Percentiles rank a stretch among this genome's conserved stretches.
phyloP scores from a whole-genome alignment of 2,888 invertebrate species.

The Drosophila fulvimacula region DNA sequence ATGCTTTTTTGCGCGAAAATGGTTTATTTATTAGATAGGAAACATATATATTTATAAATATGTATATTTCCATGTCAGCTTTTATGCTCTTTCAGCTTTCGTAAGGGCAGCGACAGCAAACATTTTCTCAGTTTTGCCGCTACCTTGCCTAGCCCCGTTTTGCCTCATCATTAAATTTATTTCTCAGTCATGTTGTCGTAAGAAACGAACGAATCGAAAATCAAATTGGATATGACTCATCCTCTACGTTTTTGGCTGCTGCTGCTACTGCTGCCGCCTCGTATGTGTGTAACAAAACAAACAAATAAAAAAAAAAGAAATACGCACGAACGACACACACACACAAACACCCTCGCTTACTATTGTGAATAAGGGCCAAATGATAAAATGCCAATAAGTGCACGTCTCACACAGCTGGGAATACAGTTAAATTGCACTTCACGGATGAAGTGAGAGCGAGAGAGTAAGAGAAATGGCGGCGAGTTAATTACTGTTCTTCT shows the following conservation, averaged over 20 bases:
- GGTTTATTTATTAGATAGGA: background rate
- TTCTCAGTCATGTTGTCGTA: slow-evolving; percentile 56
- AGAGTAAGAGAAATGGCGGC: slow-evolving; percentile 6
- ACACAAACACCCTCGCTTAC: background rate
- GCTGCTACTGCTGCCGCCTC: slow-evolving; percentile 18
- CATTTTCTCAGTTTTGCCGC: slow-evolving; percentile 43
- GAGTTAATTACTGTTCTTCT: slow-evolving; percentile 19
- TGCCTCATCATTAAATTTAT: slow-evolving; percentile 58
- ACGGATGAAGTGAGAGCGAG: background rate
- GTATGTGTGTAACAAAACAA: slow-evolving; percentile 41
- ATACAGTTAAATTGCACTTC: slow-evolving; percentile 7
- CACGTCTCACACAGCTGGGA: slow-evolving; percentile 22
- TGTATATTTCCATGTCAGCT: background rate
- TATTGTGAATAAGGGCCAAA: slow-evolving; percentile 30
- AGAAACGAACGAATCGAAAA: slow-evolving; percentile 72
- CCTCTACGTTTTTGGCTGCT: slow-evolving; percentile 26
- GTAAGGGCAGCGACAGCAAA: slow-evolving; percentile 27
- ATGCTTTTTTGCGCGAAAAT: background rate
- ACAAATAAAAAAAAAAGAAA: slow-evolving; percentile 40
- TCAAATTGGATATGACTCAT: slow-evolving; percentile 76
- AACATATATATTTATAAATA: background rate
- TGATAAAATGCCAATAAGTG: slow-evolving; percentile 42
- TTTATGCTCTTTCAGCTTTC: slow-evolving; percentile 25
- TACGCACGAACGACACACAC: slow-evolving; percentile 10
- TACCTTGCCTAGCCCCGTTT: slow-evolving; percentile 22